Percentiles rank a stretch among this genome's conserved stretches.
phyloP scores from a whole-genome alignment of 2,113 vertebrate species.

The Thamnophis sirtalis region DNA sequence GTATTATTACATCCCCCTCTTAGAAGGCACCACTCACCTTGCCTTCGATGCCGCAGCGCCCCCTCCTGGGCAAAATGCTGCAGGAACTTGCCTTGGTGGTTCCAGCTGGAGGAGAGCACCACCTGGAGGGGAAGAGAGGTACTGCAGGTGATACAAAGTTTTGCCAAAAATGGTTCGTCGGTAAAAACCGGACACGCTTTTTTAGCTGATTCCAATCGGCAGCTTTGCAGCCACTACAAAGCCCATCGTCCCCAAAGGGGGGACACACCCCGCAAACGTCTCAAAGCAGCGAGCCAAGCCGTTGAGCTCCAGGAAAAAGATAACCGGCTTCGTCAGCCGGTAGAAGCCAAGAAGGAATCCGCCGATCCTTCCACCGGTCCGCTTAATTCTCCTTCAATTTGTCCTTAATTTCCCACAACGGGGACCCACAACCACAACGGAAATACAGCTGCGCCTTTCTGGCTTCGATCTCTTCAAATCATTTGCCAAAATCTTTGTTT shows the following conservation, averaged over 20 bases:
- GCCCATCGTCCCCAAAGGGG: neutral
- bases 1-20: too few species aligned
- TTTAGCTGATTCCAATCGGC: neutral
- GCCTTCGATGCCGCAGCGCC: neutral
- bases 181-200: neutral
- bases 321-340: neutral
- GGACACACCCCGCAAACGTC: too few species aligned
- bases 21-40: neutral
- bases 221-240: neutral
- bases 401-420: neutral
- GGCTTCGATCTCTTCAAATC: neutral
- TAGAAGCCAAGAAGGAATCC: neutral
- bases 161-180: neutral
- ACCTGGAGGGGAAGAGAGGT: neutral
- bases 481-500: neutral
- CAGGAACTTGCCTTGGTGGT: slow-evolving; percentile 1
- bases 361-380: too few species aligned
- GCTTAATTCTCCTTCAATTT: neutral
- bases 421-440: too few species aligned
- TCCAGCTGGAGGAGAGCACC: neutral
- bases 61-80: slow-evolving; percentile 18
- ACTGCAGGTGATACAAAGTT: neutral
- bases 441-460: neutral
- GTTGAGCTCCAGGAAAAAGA: neutral
- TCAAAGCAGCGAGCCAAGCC: neutral